phyloP scores from a whole-genome alignment of 2,113 vertebrate genomes.

The Bos indicus region DNA sequence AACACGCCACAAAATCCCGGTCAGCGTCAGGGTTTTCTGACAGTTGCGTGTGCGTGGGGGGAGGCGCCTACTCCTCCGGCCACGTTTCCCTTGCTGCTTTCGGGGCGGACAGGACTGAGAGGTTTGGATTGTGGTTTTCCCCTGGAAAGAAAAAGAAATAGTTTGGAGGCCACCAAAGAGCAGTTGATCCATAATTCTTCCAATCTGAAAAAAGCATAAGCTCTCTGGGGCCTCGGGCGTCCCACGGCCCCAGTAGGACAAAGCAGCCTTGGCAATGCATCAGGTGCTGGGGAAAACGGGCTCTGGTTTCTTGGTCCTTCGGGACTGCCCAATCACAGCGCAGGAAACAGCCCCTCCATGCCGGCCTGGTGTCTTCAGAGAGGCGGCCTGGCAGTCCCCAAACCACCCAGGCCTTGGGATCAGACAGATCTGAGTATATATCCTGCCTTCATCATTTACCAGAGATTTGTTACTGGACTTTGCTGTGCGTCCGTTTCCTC shows the following conservation, averaged over 20 bases:
- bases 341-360: neutral
- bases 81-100: neutral
- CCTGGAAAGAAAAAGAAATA: slow-evolving; percentile 23
- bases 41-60: rapidly evolving
- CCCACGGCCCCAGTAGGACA: neutral
- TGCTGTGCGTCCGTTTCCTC: neutral
- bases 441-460: neutral
- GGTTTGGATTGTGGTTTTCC: neutral
- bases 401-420: neutral
- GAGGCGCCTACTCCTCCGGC: neutral
- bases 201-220: neutral
- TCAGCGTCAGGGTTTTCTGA: neutral
- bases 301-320: neutral
- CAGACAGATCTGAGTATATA: neutral
- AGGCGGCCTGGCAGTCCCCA: neutral
- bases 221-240: neutral
- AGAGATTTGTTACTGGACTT: neutral
- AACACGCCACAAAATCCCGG: neutral
- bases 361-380: neutral
- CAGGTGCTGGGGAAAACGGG: rapidly evolving
- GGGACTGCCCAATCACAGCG: neutral
- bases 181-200: neutral
- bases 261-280: rapidly evolving
- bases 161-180: slow-evolving; percentile 27
- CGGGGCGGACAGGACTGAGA: neutral